A percentile compares a stretch with the other conserved stretches of the same genome.
Conservation (phyloP, 2,888 invertebrate genomes). For the Fragum fragum region DNA sequence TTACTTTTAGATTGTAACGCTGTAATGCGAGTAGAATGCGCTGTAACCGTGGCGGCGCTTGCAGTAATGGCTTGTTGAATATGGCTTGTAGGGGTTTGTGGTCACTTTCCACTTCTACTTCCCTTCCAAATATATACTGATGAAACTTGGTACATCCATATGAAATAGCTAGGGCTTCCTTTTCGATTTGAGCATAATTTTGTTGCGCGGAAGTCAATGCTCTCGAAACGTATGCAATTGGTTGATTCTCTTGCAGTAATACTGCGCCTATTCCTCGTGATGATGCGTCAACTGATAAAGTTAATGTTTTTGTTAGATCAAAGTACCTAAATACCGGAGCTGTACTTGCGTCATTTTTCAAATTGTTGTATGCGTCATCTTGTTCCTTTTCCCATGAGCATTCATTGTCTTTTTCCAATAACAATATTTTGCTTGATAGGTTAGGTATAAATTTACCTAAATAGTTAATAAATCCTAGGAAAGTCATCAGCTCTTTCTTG, state of each 20-base stretch:
- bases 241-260: constrained; percentile 59
- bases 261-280: constrained; percentile 68
- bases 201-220: constrained; percentile 31
- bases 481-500: constrained; percentile 39
- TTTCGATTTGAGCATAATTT: constrained; percentile 41
- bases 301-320: constrained; percentile 38
- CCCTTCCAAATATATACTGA: constrained; percentile 37
- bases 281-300: constrained; percentile 65
- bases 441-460: constrained; percentile 52
- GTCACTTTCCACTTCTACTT: constrained; percentile 39
- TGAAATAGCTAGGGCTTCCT: constrained; percentile 35
- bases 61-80: too few relatives aligned
- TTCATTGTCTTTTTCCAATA: constrained; percentile 43
- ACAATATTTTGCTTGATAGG: constrained; percentile 53
- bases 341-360: constrained; percentile 50
- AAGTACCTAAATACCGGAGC: constrained; percentile 63
- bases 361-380: constrained; percentile 60
- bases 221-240: constrained; percentile 42
- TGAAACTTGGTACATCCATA: constrained; percentile 40
- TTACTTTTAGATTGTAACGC: constrained; percentile 41
- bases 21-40: constrained; percentile 43
- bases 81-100: constrained; percentile 40
- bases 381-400: constrained; percentile 52
- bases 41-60: too few relatives aligned
- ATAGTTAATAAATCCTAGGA: constrained; percentile 67